These are phyloP conservation scores for Eulemur mongoz DNA, from an alignment of 2,797 vertebrate species.

Conservation along the genomic window DNA sequence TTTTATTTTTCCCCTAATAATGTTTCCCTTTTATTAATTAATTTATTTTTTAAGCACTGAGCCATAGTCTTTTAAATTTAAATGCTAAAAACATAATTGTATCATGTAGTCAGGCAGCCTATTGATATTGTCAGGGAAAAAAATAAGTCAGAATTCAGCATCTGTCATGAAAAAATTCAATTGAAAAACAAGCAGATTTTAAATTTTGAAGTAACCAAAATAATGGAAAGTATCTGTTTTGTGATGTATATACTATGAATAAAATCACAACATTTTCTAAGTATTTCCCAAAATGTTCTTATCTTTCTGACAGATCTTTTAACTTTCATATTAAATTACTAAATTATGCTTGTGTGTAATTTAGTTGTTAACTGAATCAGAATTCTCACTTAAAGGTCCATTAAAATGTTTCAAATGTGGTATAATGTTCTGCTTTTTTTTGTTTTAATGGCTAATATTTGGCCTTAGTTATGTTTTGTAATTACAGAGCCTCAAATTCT, in stretches of 20 bases:
- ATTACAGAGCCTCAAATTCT: constrained; percentile 44
- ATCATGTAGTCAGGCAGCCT: constrained; percentile 34
- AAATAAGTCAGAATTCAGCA: constrained; percentile 30
- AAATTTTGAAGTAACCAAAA: constrained; percentile 58
- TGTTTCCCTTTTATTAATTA: constrained; percentile 66
- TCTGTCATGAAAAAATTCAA: constrained; percentile 42
- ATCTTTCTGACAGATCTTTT: constrained; percentile 72
- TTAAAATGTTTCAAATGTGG: constrained; percentile 51
- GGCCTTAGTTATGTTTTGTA: constrained; percentile 42
- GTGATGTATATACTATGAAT: constrained; percentile 59
- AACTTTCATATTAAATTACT: constrained; percentile 66
- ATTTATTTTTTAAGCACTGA: constrained; percentile 80
- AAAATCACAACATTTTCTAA: constrained; percentile 71
- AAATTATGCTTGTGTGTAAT: constrained; percentile 56
- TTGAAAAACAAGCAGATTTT: constrained; percentile 44
- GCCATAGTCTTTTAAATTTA: constrained; percentile 50
- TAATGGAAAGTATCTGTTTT: constrained; percentile 50
- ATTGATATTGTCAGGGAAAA: constrained; percentile 28
- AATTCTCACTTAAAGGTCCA: constrained; percentile 58
- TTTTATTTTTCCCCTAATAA: constrained; percentile 62
- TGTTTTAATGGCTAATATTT: constrained; percentile 4
- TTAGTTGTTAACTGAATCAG: constrained; percentile 56
- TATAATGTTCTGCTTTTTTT: constrained; percentile 43
- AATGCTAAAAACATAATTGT: constrained; percentile 38
- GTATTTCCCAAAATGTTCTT: constrained; percentile 67